Evolutionary conservation across 2,113 vertebrate genomes (phyloP), one percentile per base, ranked within the genome.

Genomic region (Anseranas semipalmata): DNA sequence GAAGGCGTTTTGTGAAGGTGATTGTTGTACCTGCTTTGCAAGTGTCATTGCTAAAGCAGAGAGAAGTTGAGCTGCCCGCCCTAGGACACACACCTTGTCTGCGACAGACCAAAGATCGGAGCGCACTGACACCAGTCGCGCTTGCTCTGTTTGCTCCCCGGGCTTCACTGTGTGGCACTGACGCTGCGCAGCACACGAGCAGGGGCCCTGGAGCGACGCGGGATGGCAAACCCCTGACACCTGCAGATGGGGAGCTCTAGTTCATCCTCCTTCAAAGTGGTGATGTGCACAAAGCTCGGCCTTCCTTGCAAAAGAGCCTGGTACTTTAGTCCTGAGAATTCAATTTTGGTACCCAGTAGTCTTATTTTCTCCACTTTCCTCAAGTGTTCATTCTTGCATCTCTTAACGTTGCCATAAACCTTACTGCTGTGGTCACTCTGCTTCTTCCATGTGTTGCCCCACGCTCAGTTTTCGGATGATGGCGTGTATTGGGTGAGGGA

Each of bases 111-210:
- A 14, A 45, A 35, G n/a, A 28, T 48, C 17, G 1, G 14, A 56
- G 56, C 6, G 1, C 4, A 0, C 3, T 0, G 43, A 16, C 52
- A 74, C 39, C 55, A 4, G 11, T 5, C 77, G 71, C 25, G 1
- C 70, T 84, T 52, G 78, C 43, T 82, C 30, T 33, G 37, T 86
- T 95, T 78, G 71, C 50, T 68, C 60, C 71, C 21, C 46, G 50
- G 68, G 68, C 72, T 15, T 63, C 30, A 12, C 0, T 37, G 53
- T 15, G n/a, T 3, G 55, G 58, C 32, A 20, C 41, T 62, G 4
- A 1, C 20, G 33, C 41, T 30, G 1, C 0, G 0, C 3, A 50
- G 55, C 28, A 12, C 25, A 9, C 1, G 0, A n/a, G 6, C 19
- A 17, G 45, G 43, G 33, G 53, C 71, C 87, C 70, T 35, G 63